These are phyloP conservation scores for Spea hammondii DNA, from an alignment of 2,797 vertebrate genomes.

Conservation along the genomic window DNA sequence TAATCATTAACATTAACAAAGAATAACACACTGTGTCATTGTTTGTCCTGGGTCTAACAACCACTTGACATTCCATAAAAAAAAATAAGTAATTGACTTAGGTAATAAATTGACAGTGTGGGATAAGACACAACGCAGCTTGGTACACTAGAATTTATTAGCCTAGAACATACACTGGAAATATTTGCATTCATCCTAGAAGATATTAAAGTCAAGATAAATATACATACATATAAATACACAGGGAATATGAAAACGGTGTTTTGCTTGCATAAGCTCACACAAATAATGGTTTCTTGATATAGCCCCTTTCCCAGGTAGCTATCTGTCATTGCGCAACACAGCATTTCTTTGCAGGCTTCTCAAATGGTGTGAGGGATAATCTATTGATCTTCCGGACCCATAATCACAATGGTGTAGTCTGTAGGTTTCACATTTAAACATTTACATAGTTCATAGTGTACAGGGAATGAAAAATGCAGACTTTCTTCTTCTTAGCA, in stretches of 20 bases:
- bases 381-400: background rate
- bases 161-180: constrained; percentile 4
- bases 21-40: too few relatives aligned
- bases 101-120: background rate
- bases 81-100: background rate
- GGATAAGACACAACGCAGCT: background rate
- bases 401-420: background rate
- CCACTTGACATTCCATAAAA: too few relatives aligned
- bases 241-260: constrained; percentile 9
- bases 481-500: constrained; percentile 31
- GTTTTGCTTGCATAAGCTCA: background rate
- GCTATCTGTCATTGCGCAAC: constrained; percentile 8
- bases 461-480: constrained; percentile 23
- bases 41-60: too few relatives aligned
- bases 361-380: background rate
- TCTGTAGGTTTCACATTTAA: constrained; percentile 8
- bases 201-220: constrained; percentile 28
- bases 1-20: too few relatives aligned
- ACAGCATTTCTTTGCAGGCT: background rate
- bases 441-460: constrained; percentile 35
- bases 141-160: constrained; percentile 31
- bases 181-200: constrained; percentile 14
- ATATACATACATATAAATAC: constrained; percentile 35
- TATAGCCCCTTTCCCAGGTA: constrained; percentile 4
- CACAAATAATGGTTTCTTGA: background rate